Evolutionary conservation across 2,113 vertebrate genomes (phyloP).

Genomic region (Rallus limicola): DNA sequence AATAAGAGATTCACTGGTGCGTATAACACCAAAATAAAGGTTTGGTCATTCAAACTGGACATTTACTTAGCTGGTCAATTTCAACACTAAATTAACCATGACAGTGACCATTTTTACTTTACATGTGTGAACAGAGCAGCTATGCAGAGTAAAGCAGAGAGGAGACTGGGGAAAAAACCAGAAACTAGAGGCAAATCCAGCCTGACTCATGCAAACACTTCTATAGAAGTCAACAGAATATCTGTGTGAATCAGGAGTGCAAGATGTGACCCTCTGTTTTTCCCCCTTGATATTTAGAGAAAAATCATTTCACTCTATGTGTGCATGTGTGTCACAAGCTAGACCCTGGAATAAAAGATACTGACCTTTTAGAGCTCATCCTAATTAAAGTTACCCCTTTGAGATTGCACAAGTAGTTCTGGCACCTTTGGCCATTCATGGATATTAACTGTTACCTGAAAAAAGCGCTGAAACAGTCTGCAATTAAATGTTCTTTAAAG

Average conservation of each 20-base stretch:
- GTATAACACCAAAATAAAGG: not conserved
- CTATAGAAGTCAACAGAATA: not conserved
- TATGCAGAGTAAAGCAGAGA: not conserved
- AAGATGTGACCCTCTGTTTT: not conserved
- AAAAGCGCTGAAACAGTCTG: not conserved
- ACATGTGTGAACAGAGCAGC: not conserved
- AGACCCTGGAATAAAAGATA: conserved; percentile 26
- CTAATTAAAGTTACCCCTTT: conserved; percentile 18
- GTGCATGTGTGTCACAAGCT: not conserved
- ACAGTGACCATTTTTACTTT: not conserved
- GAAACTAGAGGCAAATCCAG: not conserved
- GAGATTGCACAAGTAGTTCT: not conserved
- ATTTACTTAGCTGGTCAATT: not conserved
- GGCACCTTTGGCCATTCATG: not conserved
- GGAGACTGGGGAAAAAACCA: not conserved
- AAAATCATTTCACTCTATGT: not conserved
- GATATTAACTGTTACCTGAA: not conserved
- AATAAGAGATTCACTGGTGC: not conserved
- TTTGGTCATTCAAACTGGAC: not conserved
- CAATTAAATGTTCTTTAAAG: not conserved
- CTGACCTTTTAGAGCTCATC: conserved; percentile 2
- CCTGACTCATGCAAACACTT: not conserved
- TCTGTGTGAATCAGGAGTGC: not conserved
- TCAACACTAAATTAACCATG: not conserved
- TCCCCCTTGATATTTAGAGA: not conserved